A percentile compares a stretch with the other conserved stretches of the same genome.
Evolutionary conservation across 1,140 invertebrate genomes (phyloP).

Genomic region (Sweltsa coloradensis): DNA sequence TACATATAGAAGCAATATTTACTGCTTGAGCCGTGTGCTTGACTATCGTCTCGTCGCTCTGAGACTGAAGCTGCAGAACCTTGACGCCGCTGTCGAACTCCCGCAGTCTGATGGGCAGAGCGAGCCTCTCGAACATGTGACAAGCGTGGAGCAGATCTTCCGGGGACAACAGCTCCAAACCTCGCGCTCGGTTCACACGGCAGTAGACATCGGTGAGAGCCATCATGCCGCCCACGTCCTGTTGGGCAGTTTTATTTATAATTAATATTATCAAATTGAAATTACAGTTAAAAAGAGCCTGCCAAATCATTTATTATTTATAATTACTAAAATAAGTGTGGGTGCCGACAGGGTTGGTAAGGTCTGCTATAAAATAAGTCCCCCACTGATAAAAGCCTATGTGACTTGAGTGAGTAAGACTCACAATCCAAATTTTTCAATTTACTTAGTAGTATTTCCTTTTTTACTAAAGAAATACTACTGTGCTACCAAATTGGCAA

Average conservation of each 20-base stretch:
- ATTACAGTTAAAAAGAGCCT: no score
- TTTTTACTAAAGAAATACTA: no score
- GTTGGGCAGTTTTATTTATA: slow-evolving; percentile 8
- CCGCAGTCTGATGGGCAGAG: slow-evolving; percentile 61
- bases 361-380: no score
- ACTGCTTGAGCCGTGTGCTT: slow-evolving; percentile 58
- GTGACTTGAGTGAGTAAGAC: no score
- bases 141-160: slow-evolving; percentile 92
- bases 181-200: slow-evolving; percentile 81
- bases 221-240: slow-evolving; percentile 94
- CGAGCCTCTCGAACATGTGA: slow-evolving; percentile 46
- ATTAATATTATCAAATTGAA: no score
- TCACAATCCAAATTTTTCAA: no score
- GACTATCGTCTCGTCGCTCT: slow-evolving; percentile 65
- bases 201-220: slow-evolving; percentile 93
- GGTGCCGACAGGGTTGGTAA: no score
- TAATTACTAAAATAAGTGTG: no score
- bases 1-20: slow-evolving; percentile 17
- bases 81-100: slow-evolving; percentile 84
- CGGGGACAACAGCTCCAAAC: slow-evolving; percentile 80
- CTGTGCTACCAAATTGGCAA: no score
- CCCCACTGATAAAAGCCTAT: no score
- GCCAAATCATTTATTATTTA: no score
- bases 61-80: slow-evolving; percentile 69
- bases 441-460: no score